A percentile compares a stretch with the other conserved stretches of the same genome.
Conservation (phyloP, 2,113 vertebrate genomes). For the Oostethus manadensis region DNA sequence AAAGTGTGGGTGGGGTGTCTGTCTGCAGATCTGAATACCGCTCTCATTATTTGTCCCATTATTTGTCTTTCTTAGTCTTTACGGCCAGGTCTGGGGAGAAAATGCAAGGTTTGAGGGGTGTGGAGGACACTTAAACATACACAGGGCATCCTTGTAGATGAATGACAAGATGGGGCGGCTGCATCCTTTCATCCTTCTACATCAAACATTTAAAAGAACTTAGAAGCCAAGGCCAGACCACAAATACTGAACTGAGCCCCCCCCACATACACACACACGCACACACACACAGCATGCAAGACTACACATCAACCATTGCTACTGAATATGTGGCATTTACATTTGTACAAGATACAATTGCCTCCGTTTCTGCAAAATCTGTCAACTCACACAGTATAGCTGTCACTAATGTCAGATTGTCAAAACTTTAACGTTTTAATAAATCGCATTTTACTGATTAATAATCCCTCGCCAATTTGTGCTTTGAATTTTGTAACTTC, state of each 20-base stretch:
- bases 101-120: slow-evolving; percentile 26
- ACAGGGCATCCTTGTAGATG: slow-evolving; percentile 19
- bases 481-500: no score
- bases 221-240: slow-evolving; percentile 1
- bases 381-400: no score
- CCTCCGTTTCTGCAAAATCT: no score
- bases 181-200: slow-evolving; percentile 47
- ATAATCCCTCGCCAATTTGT: no score
- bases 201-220: slow-evolving; percentile 38
- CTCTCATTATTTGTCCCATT: slow-evolving; percentile 28
- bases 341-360: no score
- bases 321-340: not conserved
- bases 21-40: slow-evolving; percentile 31
- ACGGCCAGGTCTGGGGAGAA: slow-evolving; percentile 29
- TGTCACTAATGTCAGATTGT: no score
- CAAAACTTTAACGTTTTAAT: no score
- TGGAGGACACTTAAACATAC: slow-evolving; percentile 33
- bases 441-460: no score
- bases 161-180: slow-evolving; percentile 20
- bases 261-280: not conserved
- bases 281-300: slow-evolving; percentile 11
- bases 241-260: slow-evolving; percentile 6
- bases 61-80: slow-evolving; percentile 26
- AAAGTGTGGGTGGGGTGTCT: slow-evolving; percentile 36
- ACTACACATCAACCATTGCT: not conserved